Base-by-base conservation (phyloP, 2,797 vertebrate species). In the Ciconia nigra region DNA sequence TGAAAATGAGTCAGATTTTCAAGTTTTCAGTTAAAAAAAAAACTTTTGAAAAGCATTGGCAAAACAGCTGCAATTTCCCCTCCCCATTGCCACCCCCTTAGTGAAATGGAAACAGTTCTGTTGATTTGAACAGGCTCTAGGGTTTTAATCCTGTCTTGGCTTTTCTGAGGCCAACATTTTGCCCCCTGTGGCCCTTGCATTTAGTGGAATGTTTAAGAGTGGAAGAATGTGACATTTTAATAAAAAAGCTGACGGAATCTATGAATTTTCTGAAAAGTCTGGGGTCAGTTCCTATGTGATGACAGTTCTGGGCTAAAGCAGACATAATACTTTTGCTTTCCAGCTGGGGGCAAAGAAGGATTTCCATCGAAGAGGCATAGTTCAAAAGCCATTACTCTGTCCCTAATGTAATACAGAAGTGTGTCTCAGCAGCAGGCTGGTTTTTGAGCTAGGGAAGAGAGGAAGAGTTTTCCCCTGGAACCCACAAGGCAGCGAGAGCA, bases 1-100 rank as follows among this genome's bases (percentile, higher is more conserved):
- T 54, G 78, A 95, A 91, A 95, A 95, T 80, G 57, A 71, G 35
- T 93, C 92, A 83, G 51, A 89, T 87, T 85, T 96, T 94, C 63
- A 92, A 69, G 51, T 87, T 92, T 93, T 88, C 63, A 79, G 71
- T 83, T 79, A 11, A 83, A 86, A 93, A 88, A 46, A 42, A 26
- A 33, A 21, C 81, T 46, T 72, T 55, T 41, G 52, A 87, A 88
- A 89, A 87, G 15, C 37, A 54, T 5, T 90, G 65, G 71, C 71
- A 90, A 85, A 94, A 87, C 25, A 90, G 15, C 44, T 90, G 37
- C 57, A 26, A 37, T 87, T 96, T 87, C 31, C 20, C 11, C 26
- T 89, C 24, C 63, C 37, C 1, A 17, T 22, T 86, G 46, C 65
- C 70, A 78, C 65, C 20, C 24, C 57, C 20, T 52, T 41, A 28